Evolutionary conservation across 2,113 vertebrate species (phyloP).

Genomic region (Platysteira castanea): DNA sequence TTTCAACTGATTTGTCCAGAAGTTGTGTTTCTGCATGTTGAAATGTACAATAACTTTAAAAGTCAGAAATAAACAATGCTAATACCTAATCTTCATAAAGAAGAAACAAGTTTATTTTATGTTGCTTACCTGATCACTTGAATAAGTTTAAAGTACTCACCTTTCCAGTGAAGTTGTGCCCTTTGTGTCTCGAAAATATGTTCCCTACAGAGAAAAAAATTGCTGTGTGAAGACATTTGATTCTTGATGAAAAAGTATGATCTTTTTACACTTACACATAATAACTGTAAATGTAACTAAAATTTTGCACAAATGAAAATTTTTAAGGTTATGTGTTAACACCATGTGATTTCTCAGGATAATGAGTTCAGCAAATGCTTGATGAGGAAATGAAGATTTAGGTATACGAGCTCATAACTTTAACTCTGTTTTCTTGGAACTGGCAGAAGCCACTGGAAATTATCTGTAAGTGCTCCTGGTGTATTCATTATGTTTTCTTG

Average conservation of each 20-base stretch:
- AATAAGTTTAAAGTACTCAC: not conserved
- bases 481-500: constrained; percentile 23
- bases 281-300: not conserved
- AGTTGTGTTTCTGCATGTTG: not conserved
- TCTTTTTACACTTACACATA: not conserved
- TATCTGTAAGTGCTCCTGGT: constrained; percentile 30
- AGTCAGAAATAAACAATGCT: not conserved
- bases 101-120: not conserved
- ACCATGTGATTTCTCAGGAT: not conserved
- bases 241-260: not conserved
- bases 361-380: constrained; percentile 57
- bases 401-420: not conserved
- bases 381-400: constrained; percentile 38
- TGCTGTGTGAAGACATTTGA: not conserved
- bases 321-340: not conserved
- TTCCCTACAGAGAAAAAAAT: not conserved
- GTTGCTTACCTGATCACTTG: not conserved
- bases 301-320: not conserved
- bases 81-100: not conserved
- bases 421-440: constrained; percentile 21
- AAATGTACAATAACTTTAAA: not conserved
- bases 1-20: not conserved
- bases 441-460: constrained; percentile 48
- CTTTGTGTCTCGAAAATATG: not conserved
- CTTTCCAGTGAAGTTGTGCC: not conserved